Evolutionary conservation across 2,888 invertebrate genomes (phyloP).

Genomic region (Ennomos fuscantarius): DNA sequence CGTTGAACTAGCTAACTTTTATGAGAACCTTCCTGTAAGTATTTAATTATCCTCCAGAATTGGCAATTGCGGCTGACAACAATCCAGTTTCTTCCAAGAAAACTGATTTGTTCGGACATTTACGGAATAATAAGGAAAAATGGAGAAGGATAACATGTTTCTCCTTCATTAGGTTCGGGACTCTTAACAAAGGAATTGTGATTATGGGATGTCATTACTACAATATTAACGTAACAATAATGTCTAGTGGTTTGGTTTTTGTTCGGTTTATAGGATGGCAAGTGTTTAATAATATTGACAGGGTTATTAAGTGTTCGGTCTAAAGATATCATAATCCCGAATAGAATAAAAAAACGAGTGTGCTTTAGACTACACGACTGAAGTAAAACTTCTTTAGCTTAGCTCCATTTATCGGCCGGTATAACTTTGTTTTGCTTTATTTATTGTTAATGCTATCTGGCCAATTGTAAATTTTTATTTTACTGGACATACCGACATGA

Average conservation of each 20-base stretch:
- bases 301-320: too few species aligned
- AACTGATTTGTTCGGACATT: constrained; percentile 30
- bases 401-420: too few species aligned
- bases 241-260: constrained; percentile 1
- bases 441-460: too few species aligned
- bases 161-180: constrained; percentile 18
- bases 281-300: too few species aligned
- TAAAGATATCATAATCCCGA: too few species aligned
- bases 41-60: constrained; percentile 28
- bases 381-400: too few species aligned
- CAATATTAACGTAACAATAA: constrained; percentile 14
- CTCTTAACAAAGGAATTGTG: constrained; percentile 16
- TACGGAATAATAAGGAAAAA: constrained; percentile 27
- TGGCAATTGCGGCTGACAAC: constrained; percentile 20
- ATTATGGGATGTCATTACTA: constrained; percentile 20
- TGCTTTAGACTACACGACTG: too few species aligned
- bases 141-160: constrained; percentile 23
- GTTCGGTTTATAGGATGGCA: neutral
- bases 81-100: constrained; percentile 9
- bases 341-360: too few species aligned
- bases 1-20: neutral
- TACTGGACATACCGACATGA: too few species aligned
- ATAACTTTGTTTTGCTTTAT: too few species aligned
- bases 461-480: too few species aligned
- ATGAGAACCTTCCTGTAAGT: constrained; percentile 11